A percentile compares a stretch with the other conserved stretches of the same genome.
Conservation (phyloP, 2,113 vertebrate genomes). For the Sceloporus undulatus region DNA sequence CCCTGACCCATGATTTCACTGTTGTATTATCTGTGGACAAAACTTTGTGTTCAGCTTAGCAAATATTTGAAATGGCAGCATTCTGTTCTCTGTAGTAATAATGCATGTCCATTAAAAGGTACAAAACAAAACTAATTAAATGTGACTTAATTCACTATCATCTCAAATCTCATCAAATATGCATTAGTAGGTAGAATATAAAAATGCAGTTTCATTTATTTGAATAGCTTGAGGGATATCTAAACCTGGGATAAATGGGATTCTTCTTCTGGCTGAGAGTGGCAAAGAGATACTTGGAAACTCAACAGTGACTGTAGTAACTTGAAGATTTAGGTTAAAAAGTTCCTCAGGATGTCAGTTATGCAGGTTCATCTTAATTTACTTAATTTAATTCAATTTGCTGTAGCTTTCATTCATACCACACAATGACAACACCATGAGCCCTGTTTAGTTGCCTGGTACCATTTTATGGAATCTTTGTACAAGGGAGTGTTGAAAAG, state of each 20-base stretch:
- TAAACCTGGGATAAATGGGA: conserved; percentile 1
- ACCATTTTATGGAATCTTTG: too few species aligned
- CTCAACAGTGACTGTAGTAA: neutral
- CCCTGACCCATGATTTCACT: conserved; percentile 4
- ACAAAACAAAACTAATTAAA: conserved; percentile 57
- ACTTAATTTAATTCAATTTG: neutral
- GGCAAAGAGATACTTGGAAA: neutral
- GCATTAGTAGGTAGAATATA: conserved; percentile 30
- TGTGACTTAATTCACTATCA: conserved; percentile 59
- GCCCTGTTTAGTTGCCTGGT: too few species aligned
- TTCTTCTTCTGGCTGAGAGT: neutral
- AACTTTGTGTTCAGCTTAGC: conserved; percentile 24
- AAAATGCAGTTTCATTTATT: conserved; percentile 7
- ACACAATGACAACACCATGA: too few species aligned
- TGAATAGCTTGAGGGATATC: conserved; percentile 11
- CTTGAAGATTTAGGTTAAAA: neutral
- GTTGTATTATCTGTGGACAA: conserved; percentile 42
- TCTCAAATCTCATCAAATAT: conserved; percentile 59
- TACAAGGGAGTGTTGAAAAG: too few species aligned
- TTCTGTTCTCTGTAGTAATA: conserved; percentile 30
- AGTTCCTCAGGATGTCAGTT: neutral
- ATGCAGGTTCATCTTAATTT: neutral
- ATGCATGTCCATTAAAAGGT: conserved; percentile 3
- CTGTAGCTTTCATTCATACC: neutral
- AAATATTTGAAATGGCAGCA: neutral